Evolutionary conservation across 2,113 vertebrate genomes (phyloP), one percentile per base, ranked within the genome.

Genomic region (Pomatostomus ruficeps): DNA sequence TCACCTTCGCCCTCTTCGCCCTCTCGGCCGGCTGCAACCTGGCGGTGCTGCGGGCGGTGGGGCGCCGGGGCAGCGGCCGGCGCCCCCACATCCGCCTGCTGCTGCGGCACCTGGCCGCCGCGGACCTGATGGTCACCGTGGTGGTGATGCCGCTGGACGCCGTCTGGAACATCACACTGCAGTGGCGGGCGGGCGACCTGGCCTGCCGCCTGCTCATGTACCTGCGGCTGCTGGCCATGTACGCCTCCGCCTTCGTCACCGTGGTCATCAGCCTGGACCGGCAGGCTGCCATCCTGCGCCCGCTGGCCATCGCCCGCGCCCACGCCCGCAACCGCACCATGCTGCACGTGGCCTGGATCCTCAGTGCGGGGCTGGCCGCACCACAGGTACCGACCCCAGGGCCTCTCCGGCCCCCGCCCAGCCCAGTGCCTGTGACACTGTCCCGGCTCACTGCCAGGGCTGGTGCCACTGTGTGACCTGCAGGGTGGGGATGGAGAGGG

Each of bases 141-240:
- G 96, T 98, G 15, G 98, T 98, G 85, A 99, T 99, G 99, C 98
- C 99, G 1, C 96, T 99, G 93, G 99, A 99, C 6, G 98, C 98
- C 1, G 85, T 93, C 89, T 99, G 98, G 98, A 99, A 99, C 95
- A 98, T 99, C 94, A 99, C 98, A 2, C 98, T 99, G 89, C 98
- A 99, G 97, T 99, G 98, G 98, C 93, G 96, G 90, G 99, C 97
- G 0, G 98, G 98, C 0, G 98, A 99, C 68, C 70, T 96, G 75
- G 98, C 98, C 94, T 99, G 99, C 93, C 96, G 98, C 63, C 87
- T 98, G 51, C 97, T 99, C 42, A 99, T 99, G 99, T 99, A 98
- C 95, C 92, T 99, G 43, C 98, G 98, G 45, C 98, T 99, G 40
- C 96, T 98, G 95, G 98, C 99, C 28, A 99, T 99, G 98, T 98